Evolutionary conservation across 2,888 invertebrate species (phyloP).

Genomic region (Eupithecia abbreviata): DNA sequence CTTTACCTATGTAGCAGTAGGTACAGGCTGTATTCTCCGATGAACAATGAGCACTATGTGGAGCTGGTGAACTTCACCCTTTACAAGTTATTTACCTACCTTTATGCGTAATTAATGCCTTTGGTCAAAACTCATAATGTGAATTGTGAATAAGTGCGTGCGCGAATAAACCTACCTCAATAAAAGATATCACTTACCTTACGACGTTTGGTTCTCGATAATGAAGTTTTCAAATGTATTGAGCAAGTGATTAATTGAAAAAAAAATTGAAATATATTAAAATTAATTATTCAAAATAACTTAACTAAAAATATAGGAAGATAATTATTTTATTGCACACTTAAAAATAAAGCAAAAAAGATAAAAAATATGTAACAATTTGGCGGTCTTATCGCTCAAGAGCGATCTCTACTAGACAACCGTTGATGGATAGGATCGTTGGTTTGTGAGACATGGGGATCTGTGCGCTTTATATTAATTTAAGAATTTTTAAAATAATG

Average conservation of each 20-base stretch:
- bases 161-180: background rate
- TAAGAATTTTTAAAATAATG: too few species aligned
- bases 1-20: background rate
- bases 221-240: background rate
- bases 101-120: background rate
- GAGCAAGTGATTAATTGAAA: background rate
- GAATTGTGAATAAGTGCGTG: conserved; percentile 4
- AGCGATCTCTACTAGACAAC: too few species aligned
- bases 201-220: background rate
- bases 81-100: background rate
- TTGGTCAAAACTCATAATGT: conserved; percentile 1
- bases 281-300: background rate
- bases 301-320: too few species aligned
- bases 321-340: too few species aligned
- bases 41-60: background rate
- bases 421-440: too few species aligned
- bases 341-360: too few species aligned
- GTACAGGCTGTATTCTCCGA: background rate
- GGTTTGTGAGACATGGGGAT: too few species aligned
- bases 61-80: background rate
- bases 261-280: background rate
- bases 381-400: too few species aligned
- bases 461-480: too few species aligned
- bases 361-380: too few species aligned
- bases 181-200: background rate